Base-by-base conservation (phyloP, 2,797 vertebrate genomes). In the Clamator glandarius region DNA sequence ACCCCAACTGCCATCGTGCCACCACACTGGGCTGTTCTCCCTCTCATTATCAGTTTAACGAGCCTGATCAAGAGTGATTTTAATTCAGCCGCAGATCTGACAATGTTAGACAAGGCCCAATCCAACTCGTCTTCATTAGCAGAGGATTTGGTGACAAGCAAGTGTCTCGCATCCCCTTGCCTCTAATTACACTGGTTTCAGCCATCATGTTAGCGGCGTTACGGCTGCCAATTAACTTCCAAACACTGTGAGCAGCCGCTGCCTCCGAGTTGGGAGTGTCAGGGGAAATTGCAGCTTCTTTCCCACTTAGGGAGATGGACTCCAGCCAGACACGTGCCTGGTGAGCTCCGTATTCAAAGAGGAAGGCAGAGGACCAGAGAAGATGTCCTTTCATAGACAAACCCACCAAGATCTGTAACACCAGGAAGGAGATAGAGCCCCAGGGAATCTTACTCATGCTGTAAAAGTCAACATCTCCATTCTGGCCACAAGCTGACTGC, bases 401-500 rank as follows among this genome's bases (percentile, higher is more conserved):
- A 79, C 59, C n/a, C 77, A 21, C 69, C 28, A 87, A 55, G 76
- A 51, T 31, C 19, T 41, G 16, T 18, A 58, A 23, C 35, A 58
- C 2, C 31, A 51, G 81, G 61, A 39, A 50, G 39, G 51, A 68
- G 55, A n/a, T 11, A 31, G 88, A 89, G 8, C 4, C 55, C 26
- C 58, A 25, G 16, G 48, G 36, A 66, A 41, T 86, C 98, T 97
- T 98, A 99, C 99, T 97, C 75, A 78, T 64, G 70, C 42, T 66
- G 35, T 95, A 95, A 66, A 95, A 95, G 70, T 89, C 93, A 1
- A 98, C 96, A 0, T 98, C 98, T n/a, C 97, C 97, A 7, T 98
- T 98, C 8, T 98, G 98, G 95, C 97, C 87, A 4, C 98, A 97
- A 1, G 95, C 95, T 5, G 98, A 97, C 85, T 98, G 99, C 17